A percentile compares a stretch with the other conserved stretches of the same genome.
Evolutionary conservation across 2,888 invertebrate species (phyloP).

Genomic region (Oligia fasciuncula): DNA sequence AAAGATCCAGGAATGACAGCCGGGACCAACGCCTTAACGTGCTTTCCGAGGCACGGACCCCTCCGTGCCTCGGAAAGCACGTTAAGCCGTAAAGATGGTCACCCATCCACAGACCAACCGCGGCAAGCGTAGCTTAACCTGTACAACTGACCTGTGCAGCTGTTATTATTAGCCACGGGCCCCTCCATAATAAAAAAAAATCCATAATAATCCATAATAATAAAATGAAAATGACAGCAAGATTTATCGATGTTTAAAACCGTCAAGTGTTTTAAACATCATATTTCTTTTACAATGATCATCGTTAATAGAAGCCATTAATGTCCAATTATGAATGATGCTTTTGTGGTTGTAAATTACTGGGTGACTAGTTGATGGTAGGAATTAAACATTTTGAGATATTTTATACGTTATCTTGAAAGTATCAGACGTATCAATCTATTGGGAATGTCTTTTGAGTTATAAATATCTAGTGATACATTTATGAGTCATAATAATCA

Average conservation of each 20-base stretch:
- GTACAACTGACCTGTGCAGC: no score
- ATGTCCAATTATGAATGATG: constrained; percentile 8
- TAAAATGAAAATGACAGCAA: neutral
- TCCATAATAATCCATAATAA: no score
- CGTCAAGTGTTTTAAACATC: neutral
- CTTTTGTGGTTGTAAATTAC: neutral
- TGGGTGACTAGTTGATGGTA: neutral
- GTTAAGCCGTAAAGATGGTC: no score
- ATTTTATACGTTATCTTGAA: constrained; percentile 8
- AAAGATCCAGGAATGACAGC: no score
- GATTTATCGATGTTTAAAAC: constrained; percentile 7
- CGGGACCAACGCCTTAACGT: no score
- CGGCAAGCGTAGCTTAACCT: no score
- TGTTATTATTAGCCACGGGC: no score
- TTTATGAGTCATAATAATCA: neutral
- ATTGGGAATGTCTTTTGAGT: neutral
- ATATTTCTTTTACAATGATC: constrained; percentile 10
- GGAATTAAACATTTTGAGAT: neutral
- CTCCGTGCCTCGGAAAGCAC: no score
- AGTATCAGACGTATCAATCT: constrained; percentile 22
- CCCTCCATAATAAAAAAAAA: no score
- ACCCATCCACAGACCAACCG: no score
- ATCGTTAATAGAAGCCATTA: neutral
- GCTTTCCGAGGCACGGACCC: no score
- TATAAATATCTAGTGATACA: constrained; percentile 2